Base-by-base conservation (phyloP, 2,797 vertebrate genomes). In the Arremon aurantiirostris region DNA sequence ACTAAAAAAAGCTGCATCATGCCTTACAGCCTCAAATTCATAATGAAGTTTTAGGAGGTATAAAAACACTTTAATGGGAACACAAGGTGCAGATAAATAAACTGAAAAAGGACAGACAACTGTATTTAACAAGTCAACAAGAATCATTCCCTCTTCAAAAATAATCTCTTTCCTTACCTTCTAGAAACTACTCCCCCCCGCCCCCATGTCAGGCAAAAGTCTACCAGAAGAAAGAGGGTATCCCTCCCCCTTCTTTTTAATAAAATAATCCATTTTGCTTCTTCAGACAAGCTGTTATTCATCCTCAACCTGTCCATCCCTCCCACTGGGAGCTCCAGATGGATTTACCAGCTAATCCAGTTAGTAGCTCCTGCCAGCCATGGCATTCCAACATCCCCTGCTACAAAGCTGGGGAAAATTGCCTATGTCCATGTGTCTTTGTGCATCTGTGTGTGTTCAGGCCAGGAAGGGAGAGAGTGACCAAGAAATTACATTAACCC, bases 291-390 rank as follows among this genome's bases (percentile, higher is more conserved):
- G 95, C 96, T 47, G 78, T 97, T 97, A 97, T 96, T 97, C 96
- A 96, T 97, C 93, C 94, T 95, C 92, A 97, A 97, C 93, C 95
- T 93, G 97, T 82, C 93, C 55, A 70, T 19, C 55, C 89, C 19
- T 93, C 94, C 97, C 96, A 96, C 60, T 88, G 97, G 97, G 97
- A 97, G 94, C 92, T 94, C 90, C 95, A 97, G 96, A 97, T 96
- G 97, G 97, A 97, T 97, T 97, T 98, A 96, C 93, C 97, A 97
- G 96, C 95, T 97, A 97, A 98, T 97, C 95, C 94, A 80, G 96
- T 97, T 96, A 97, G 96, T 93, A 95, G 95, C 91, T 97, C 89
- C 96, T 94, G 96, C 96, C 96, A 97, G 97, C 94, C 83, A 94
- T 76, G 92, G 93, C 94, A 91, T 90, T 96, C 97, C 96, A 94